phyloP scores from a whole-genome alignment of 2,797 vertebrate genomes.

The Lacerta agilis region DNA sequence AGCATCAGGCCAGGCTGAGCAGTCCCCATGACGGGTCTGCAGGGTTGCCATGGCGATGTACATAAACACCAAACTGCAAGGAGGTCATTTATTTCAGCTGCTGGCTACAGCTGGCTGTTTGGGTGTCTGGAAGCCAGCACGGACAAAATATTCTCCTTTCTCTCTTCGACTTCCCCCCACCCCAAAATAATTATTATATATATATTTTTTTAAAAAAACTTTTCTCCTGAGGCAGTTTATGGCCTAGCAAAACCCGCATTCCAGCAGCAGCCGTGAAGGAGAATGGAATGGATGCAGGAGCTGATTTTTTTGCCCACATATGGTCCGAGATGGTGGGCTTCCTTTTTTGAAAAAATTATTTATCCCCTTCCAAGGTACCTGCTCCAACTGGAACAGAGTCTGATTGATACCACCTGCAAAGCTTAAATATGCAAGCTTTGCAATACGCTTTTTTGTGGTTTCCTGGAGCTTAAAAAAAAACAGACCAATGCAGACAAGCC shows the following conservation, averaged over 20 bases:
- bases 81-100: slow-evolving; percentile 86
- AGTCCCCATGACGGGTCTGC: slow-evolving; percentile 37
- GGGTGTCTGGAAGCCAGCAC: slow-evolving; percentile 87
- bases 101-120: slow-evolving; percentile 89
- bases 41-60: slow-evolving; percentile 75
- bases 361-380: slow-evolving; percentile 16
- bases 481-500: background rate
- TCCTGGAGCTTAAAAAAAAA: background rate
- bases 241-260: slow-evolving; percentile 63
- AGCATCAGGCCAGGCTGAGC: background rate
- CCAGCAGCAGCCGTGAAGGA: background rate
- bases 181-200: background rate
- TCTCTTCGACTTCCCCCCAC: slow-evolving; percentile 62
- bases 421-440: fast-evolving
- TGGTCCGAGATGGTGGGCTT: background rate
- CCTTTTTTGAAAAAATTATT: background rate
- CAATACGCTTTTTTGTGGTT: fast-evolving
- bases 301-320: slow-evolving; percentile 9
- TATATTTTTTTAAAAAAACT: background rate
- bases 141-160: slow-evolving; percentile 75
- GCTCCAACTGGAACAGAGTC: background rate
- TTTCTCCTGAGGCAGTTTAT: slow-evolving; percentile 53
- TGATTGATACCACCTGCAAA: fast-evolving
- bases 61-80: slow-evolving; percentile 75
- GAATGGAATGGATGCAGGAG: background rate